Base-by-base conservation (phyloP, 1,140 invertebrate species). In the Phymorhynchus buccinoides region DNA sequence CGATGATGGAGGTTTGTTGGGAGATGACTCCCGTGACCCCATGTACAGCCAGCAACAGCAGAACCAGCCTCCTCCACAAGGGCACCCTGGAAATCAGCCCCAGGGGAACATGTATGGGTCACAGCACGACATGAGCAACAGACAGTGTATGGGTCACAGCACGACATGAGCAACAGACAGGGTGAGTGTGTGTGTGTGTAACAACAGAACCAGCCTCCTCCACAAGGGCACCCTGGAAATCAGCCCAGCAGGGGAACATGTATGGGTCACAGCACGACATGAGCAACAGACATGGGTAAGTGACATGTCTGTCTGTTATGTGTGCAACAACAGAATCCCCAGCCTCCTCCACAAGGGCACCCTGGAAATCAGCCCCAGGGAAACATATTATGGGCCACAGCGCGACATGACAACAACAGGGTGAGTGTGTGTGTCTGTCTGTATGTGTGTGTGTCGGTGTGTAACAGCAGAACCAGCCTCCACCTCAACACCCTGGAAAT, bases 1-100 rank as follows among this genome's bases (percentile, higher is more conserved):
- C 85, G 90, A 92, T 12, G 93, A 93, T 85, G 90, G 93, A 79
- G 97, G 97, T 96, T 96, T 97, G 96, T 96, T 98, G 94, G 96
- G 96, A 89, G 97, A 98, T 93, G 97, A 97, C 94, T 95, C 96
- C 95, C 97, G 98, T 84, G 93, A 94, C 85, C 91, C 90, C 71
- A 96, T 98, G 95, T 98, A 98, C 44, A 71, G 79, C 48, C 94
- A 62, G 3, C 91, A 96, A 95, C 89, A 88, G 42, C n/a, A n/a
- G n/a, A n/a, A n/a, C n/a, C n/a, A 92, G 96, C 52, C 86, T 85
- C 16, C 87, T 81, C 16, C 90, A 90, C 48, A 90, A 91, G 66
- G 90, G 89, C 44, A 91, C 89, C 85, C n/a, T n/a, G n/a, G n/a
- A n/a, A n/a, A n/a, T n/a, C n/a, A n/a, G 89, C 89, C 85, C 85